Conservation (phyloP, 2,797 vertebrate genomes). For the Mionectes olivaceus region DNA sequence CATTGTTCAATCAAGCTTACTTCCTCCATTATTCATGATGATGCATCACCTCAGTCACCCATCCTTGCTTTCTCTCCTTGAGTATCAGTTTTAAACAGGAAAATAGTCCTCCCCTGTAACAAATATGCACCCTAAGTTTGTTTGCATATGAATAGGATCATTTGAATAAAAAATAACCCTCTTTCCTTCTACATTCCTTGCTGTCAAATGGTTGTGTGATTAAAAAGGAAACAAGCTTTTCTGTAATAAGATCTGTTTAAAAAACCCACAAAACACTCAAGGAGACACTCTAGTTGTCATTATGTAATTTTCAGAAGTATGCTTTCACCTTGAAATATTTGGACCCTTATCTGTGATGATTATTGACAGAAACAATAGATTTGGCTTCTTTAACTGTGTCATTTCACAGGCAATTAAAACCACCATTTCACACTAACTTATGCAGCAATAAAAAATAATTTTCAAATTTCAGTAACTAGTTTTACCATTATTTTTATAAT, state of each 20-base stretch:
- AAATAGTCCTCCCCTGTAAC: neutral
- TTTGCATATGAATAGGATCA: neutral
- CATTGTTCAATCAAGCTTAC: neutral
- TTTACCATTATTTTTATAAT: neutral
- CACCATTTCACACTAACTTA: neutral
- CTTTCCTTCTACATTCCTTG: neutral
- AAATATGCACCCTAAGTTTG: neutral
- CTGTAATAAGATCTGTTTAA: neutral
- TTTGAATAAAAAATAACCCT: neutral
- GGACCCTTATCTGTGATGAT: neutral
- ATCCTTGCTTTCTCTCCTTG: neutral
- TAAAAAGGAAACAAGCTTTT: neutral
- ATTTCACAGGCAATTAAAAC: neutral
- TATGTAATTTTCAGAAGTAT: neutral
- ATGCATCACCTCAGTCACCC: constrained; percentile 2
- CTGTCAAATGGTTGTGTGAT: neutral
- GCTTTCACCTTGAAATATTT: neutral
- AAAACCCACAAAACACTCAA: neutral
- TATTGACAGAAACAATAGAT: neutral
- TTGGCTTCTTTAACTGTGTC: neutral
- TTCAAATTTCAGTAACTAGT: neutral
- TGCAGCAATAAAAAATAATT: neutral
- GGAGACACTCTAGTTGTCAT: neutral
- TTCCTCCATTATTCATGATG: neutral
- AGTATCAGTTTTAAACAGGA: neutral